Percentiles rank a stretch among this genome's conserved stretches.
Evolutionary conservation across 2,888 invertebrate genomes (phyloP).

Genomic region (Embidobia sp.): DNA sequence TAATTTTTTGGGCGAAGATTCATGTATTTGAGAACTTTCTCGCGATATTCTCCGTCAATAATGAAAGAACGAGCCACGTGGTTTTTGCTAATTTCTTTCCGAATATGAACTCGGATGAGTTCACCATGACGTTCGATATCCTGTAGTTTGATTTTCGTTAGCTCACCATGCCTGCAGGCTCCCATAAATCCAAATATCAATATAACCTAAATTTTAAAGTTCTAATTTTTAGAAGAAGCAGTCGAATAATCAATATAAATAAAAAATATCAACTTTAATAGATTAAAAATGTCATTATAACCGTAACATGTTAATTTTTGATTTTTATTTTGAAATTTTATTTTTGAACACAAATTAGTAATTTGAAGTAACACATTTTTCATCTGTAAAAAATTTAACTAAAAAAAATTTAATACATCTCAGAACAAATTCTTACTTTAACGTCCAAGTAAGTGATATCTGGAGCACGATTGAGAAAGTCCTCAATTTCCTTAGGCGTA

Average conservation of each 20-base stretch:
- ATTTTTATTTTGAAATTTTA: neutral
- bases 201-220: neutral
- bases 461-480: slow-evolving; percentile 25
- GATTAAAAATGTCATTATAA: neutral
- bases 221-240: neutral
- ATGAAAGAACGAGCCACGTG: slow-evolving; percentile 8
- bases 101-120: neutral
- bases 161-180: neutral
- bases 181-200: neutral
- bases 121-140: neutral
- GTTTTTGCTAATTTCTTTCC: neutral
- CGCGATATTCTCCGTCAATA: neutral
- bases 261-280: neutral
- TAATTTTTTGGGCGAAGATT: neutral
- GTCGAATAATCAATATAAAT: neutral
- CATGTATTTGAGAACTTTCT: neutral
- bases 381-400: no score
- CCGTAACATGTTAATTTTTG: neutral
- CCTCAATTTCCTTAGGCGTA: slow-evolving; percentile 16
- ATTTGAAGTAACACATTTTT: neutral
- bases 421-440: slow-evolving; percentile 22
- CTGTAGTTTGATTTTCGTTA: neutral
- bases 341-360: neutral
- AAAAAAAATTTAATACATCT: no score
- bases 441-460: slow-evolving; percentile 30